Evolutionary conservation across 2,888 invertebrate species (phyloP).

Genomic region (Mythimna albipuncta): DNA sequence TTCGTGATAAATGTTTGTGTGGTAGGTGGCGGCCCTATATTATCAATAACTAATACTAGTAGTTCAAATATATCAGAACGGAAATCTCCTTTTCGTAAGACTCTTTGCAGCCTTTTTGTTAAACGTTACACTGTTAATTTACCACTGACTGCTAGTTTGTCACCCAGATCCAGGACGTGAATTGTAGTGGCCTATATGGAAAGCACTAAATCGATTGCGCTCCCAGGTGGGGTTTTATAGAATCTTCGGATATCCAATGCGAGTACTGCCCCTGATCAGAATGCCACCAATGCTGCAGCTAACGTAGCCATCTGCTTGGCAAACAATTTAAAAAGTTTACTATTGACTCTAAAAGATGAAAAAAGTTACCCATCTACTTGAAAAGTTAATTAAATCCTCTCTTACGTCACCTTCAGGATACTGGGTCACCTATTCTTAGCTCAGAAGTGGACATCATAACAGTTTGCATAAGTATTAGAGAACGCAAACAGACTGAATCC

Average conservation of each 20-base stretch:
- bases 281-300: no score
- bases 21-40: not conserved
- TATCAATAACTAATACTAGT: not conserved
- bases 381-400: conserved; percentile 13
- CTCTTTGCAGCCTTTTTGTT: not conserved
- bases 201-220: no score
- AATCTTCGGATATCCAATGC: no score
- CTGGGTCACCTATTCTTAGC: conserved; percentile 39
- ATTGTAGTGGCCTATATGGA: no score
- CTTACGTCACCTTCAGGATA: conserved; percentile 32
- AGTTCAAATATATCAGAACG: no score
- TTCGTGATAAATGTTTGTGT: conserved; percentile 8
- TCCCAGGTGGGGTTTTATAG: no score
- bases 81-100: not conserved
- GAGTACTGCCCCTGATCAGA: not conserved
- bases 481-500: conserved; percentile 35
- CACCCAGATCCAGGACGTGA: not conserved
- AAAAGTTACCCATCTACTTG: conserved; percentile 4
- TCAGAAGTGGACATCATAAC: conserved; percentile 41
- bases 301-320: no score
- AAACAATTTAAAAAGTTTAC: no score
- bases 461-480: conserved; percentile 42
- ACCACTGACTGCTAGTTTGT: not conserved
- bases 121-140: not conserved
- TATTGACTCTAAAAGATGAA: no score